These are phyloP conservation scores for Trachurus trachurus DNA, from an alignment of 2,797 vertebrate species.

Conservation along the genomic window DNA sequence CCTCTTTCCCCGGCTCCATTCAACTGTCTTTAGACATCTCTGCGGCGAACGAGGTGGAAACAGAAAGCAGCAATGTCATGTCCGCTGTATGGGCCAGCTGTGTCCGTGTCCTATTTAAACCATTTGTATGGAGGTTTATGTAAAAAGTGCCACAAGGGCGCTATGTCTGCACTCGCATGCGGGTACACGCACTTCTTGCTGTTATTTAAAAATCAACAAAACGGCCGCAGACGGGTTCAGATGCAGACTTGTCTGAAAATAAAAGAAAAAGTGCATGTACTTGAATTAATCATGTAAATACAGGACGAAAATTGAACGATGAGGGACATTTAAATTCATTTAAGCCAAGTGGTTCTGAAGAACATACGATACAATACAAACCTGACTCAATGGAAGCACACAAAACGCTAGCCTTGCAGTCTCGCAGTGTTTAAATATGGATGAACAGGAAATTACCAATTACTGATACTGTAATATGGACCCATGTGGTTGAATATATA, in stretches of 20 bases:
- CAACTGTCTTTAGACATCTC: constrained; percentile 50
- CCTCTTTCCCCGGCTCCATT: constrained; percentile 54
- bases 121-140: constrained; percentile 65
- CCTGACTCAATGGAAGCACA: not conserved
- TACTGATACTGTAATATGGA: not conserved
- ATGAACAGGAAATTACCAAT: not conserved
- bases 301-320: constrained; percentile 28
- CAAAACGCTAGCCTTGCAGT: not conserved
- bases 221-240: constrained; percentile 38
- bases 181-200: constrained; percentile 30
- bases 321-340: constrained; percentile 7
- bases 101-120: constrained; percentile 63
- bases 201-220: constrained; percentile 57
- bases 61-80: constrained; percentile 48
- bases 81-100: constrained; percentile 53
- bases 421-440: not conserved
- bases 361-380: constrained; percentile 1
- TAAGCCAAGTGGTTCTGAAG: constrained; percentile 19
- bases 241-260: constrained; percentile 46
- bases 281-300: constrained; percentile 47
- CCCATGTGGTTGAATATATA: not conserved
- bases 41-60: constrained; percentile 45
- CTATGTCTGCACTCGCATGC: constrained; percentile 27
- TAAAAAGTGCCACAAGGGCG: constrained; percentile 53
- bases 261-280: constrained; percentile 47